Conservation (phyloP, 1,140 invertebrate genomes). For the Drosophila insularis region DNA sequence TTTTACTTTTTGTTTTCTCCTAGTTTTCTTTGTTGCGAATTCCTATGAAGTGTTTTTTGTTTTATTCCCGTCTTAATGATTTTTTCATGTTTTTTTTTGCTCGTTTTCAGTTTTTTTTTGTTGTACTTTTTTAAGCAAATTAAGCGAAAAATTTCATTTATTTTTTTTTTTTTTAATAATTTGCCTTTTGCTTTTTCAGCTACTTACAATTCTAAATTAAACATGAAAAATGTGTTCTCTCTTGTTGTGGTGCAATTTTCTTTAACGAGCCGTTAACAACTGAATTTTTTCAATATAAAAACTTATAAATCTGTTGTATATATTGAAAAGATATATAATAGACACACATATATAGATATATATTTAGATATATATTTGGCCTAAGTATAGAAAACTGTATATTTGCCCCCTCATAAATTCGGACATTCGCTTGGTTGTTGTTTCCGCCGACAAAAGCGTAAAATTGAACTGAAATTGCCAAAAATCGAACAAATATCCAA, state of each 20-base stretch:
- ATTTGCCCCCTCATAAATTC: constrained; percentile 64
- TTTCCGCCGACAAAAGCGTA: constrained; percentile 61
- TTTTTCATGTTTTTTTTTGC: constrained; percentile 26
- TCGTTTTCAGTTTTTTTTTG: not conserved
- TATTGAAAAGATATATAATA: constrained; percentile 10
- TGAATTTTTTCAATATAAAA: constrained; percentile 66
- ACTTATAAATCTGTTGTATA: constrained; percentile 69
- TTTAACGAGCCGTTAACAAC: constrained; percentile 69
- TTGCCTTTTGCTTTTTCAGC: not conserved
- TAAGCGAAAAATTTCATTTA: constrained; percentile 7
- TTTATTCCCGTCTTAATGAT: constrained; percentile 47
- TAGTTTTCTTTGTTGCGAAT: constrained; percentile 29
- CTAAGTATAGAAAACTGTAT: constrained; percentile 52
- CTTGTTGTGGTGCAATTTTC: constrained; percentile 51
- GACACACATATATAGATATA: constrained; percentile 42
- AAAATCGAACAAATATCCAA: not conserved
- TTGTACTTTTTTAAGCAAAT: constrained; percentile 1
- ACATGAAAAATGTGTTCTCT: constrained; percentile 28
- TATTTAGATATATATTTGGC: constrained; percentile 31
- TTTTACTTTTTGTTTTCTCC: constrained; percentile 34
- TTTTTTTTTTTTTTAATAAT: not conserved
- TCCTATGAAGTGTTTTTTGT: constrained; percentile 29
- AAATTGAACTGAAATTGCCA: constrained; percentile 17
- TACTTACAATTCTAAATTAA: constrained; percentile 50
- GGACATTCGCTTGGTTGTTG: constrained; percentile 38